Evolutionary conservation across 2,797 vertebrate species (phyloP).

Genomic region (Ceryle rudis): DNA sequence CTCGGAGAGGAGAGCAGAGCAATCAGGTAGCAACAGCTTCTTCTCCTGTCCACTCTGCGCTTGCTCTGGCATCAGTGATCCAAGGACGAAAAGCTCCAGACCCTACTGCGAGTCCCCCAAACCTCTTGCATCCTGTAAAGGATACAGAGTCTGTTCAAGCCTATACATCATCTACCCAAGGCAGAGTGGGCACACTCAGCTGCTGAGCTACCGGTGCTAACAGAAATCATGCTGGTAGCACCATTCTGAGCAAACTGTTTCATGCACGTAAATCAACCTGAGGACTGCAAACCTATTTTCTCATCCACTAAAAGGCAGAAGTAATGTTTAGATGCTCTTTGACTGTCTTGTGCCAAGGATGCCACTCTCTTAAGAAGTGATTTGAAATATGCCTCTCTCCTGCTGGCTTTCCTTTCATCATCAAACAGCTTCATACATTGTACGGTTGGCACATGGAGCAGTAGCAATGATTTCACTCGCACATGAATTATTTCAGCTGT

Average conservation of each 20-base stretch:
- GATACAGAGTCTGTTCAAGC: background rate
- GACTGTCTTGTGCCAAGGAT: background rate
- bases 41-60: background rate
- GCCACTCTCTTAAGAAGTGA: background rate
- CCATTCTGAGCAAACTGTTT: background rate
- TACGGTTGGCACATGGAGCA: background rate
- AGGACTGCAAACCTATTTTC: background rate
- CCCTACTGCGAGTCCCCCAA: fast-evolving
- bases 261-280: background rate
- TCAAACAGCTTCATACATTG: background rate
- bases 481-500: background rate
- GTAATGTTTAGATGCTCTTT: background rate
- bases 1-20: background rate
- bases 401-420: background rate
- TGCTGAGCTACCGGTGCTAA: background rate
- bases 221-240: background rate
- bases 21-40: background rate
- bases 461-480: background rate
- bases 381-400: background rate
- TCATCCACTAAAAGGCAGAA: background rate
- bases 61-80: background rate
- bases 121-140: background rate
- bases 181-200: background rate
- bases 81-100: background rate
- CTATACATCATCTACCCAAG: background rate